Conservation (phyloP, 2,888 invertebrate species). For the Eurytoma californica region DNA sequence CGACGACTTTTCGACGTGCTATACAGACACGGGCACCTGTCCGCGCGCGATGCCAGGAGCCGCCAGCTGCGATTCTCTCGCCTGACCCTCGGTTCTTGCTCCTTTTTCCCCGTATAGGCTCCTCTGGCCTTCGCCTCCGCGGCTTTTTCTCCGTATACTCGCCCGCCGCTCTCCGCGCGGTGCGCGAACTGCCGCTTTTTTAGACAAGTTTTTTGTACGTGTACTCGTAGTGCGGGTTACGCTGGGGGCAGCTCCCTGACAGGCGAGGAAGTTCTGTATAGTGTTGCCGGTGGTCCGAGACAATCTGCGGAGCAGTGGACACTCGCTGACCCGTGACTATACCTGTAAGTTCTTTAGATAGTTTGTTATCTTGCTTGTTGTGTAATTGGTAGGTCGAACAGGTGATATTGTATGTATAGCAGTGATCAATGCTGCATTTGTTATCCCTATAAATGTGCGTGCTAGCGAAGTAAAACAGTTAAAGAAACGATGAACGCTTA, state of each 20-base stretch:
- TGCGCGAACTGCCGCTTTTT: too few relatives aligned
- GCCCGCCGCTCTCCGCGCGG: too few relatives aligned
- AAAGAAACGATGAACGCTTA: too few relatives aligned
- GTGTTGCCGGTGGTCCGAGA: not conserved
- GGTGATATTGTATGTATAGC: not conserved
- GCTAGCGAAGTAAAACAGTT: too few relatives aligned
- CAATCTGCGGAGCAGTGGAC: constrained; percentile 17
- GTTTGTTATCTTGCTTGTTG: not conserved
- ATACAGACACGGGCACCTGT: not conserved
- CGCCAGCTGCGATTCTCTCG: not conserved
- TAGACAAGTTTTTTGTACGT: too few relatives aligned
- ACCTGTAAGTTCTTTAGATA: not conserved
- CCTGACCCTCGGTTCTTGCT: not conserved
- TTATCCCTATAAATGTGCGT: too few relatives aligned
- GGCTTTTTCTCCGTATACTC: too few relatives aligned
- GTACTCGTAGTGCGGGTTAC: too few relatives aligned
- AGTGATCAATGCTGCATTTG: not conserved
- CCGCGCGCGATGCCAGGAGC: not conserved
- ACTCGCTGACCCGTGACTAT: constrained; percentile 3
- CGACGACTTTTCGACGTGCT: not conserved
- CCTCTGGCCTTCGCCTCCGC: too few relatives aligned
- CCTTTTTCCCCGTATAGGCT: not conserved
- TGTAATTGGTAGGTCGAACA: not conserved
- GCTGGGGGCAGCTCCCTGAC: too few relatives aligned
- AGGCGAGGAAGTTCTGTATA: too few relatives aligned